Conservation (phyloP, 2,888 invertebrate genomes). For the Drosophila nigritarsus region DNA sequence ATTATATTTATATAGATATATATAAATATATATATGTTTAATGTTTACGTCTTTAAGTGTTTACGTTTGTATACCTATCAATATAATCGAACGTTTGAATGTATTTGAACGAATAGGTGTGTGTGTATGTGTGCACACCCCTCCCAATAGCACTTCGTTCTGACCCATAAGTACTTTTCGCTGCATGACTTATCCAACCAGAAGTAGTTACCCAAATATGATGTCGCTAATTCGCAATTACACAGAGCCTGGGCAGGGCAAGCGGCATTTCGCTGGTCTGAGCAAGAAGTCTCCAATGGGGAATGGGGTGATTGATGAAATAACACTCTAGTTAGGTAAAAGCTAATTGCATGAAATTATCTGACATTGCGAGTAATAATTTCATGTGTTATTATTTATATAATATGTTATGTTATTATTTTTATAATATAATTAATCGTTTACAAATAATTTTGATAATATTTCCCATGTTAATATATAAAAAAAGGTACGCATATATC, state of each 20-base stretch:
- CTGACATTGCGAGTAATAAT: background rate
- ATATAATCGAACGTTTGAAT: constrained; percentile 13
- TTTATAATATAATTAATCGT: no score
- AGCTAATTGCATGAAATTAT: background rate
- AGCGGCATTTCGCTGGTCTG: background rate
- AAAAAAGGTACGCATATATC: no score
- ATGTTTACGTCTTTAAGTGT: constrained; percentile 18
- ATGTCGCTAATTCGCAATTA: constrained; percentile 11
- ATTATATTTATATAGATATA: constrained; percentile 9
- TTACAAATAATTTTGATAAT: background rate
- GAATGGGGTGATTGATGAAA: background rate
- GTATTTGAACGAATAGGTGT: background rate
- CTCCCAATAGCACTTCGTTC: constrained; percentile 4
- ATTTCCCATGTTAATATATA: background rate
- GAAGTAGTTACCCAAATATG: background rate
- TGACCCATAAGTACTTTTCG: constrained; percentile 3
- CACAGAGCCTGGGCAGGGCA: no score
- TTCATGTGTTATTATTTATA: no score
- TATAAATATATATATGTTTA: constrained; percentile 15
- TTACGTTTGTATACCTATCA: constrained; percentile 13
- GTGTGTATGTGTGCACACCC: background rate
- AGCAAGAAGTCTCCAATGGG: background rate
- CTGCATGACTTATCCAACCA: constrained; percentile 2
- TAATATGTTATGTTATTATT: no score
- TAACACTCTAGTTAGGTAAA: constrained; percentile 2